Percentiles rank a stretch among this genome's conserved stretches.
phyloP scores from a whole-genome alignment of 2,113 vertebrate genomes.

The Phycodurus eques region DNA sequence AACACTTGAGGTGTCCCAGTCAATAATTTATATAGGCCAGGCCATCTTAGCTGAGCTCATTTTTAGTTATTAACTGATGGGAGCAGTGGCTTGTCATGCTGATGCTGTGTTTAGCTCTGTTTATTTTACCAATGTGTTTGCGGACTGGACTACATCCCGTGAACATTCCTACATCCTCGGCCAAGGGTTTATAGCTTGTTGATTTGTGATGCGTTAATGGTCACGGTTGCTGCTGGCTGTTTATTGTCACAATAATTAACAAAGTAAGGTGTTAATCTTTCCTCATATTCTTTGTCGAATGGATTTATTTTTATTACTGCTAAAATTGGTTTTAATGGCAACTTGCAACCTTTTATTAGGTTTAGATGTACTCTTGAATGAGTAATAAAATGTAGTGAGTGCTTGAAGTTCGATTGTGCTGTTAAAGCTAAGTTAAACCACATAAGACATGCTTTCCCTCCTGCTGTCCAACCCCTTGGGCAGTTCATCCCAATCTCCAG shows the following conservation, averaged over 20 bases:
- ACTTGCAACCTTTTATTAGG: constrained; percentile 8
- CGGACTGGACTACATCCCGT: constrained; percentile 55
- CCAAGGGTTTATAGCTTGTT: constrained; percentile 58
- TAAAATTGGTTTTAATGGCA: constrained; percentile 6
- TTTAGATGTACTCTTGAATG: not conserved
- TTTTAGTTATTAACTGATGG: constrained; percentile 66
- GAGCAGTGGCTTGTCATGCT: constrained; percentile 53
- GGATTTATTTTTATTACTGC: constrained; percentile 1
- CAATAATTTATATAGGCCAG: constrained; percentile 73
- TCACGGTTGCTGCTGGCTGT: constrained; percentile 40
- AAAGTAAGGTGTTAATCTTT: constrained; percentile 55
- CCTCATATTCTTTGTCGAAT: constrained; percentile 23
- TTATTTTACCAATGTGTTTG: constrained; percentile 66
- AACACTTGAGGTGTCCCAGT: constrained; percentile 70
- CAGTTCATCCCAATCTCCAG: constrained; percentile 66
- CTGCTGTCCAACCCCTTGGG: constrained; percentile 15
- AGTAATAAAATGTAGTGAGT: constrained; percentile 1
- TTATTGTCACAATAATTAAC: constrained; percentile 63
- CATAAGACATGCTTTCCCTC: not conserved
- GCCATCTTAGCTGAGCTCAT: constrained; percentile 48
- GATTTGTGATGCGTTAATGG: constrained; percentile 47
- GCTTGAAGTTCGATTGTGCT: not conserved
- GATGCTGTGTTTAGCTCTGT: constrained; percentile 58
- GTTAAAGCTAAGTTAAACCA: not conserved
- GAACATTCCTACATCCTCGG: constrained; percentile 62